These are phyloP conservation scores for Tonatia bakeri DNA, from an alignment of 2,113 vertebrate species.

Conservation along the genomic window DNA sequence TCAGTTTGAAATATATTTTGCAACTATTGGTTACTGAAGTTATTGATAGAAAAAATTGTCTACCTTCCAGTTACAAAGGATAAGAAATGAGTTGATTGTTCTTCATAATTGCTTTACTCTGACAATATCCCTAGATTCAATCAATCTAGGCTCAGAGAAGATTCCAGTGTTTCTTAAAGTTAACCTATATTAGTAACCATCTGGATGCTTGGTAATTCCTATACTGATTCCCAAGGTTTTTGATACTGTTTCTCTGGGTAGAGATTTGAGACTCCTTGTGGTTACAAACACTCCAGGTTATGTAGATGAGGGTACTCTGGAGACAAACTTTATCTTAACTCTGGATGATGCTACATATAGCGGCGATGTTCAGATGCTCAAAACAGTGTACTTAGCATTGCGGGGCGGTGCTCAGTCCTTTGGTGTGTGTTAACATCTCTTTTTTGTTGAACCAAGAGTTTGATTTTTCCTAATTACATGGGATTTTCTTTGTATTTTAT, in stretches of 20 bases:
- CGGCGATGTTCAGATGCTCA: not conserved
- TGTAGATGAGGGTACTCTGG: accelerated
- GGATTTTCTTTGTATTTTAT: not conserved
- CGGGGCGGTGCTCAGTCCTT: accelerated
- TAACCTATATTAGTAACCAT: not conserved
- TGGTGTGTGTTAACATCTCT: not conserved
- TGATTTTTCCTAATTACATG: not conserved
- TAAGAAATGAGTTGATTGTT: not conserved
- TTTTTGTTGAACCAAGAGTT: not conserved
- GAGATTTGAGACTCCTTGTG: not conserved
- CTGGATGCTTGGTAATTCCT: not conserved
- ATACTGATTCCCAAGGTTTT: not conserved
- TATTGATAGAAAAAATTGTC: not conserved
- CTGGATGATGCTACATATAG: not conserved
- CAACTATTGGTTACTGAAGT: not conserved
- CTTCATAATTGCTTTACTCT: not conserved
- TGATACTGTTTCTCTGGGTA: not conserved
- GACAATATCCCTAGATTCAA: not conserved
- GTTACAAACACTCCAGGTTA: not conserved
- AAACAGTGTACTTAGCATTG: not conserved
- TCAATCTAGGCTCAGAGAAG: not conserved
- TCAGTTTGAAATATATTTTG: not conserved
- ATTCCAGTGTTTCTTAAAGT: not conserved
- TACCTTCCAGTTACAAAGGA: not conserved
- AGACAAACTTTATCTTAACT: not conserved